Base-by-base conservation (phyloP, 2,888 invertebrate species). In the Drosophila heteroneura region DNA sequence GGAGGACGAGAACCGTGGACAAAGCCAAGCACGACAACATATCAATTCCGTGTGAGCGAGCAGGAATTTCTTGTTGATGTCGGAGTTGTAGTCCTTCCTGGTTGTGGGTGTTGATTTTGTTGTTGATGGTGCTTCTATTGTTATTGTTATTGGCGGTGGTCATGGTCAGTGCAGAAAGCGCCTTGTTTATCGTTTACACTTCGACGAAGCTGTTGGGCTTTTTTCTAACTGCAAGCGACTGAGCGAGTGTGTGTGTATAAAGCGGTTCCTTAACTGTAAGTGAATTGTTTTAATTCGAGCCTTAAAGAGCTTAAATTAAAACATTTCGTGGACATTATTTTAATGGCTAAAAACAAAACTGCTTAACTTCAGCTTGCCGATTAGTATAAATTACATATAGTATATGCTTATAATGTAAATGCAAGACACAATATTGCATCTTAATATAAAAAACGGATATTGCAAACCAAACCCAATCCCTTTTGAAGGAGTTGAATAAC, bases 31-130 rank as follows among this genome's bases (percentile, higher is more conserved):
- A 65, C 65, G 65, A 75, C 80, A 64, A 75, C 85, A 81, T 83
- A 85, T 89, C 89, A 89, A 88, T 88, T 89, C 87, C 86, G 75
- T 85, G 77, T 87, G 85, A 88, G 61, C 75, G 86, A 70, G 68
- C 77, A 69, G 68, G 66, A 67, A 79, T 80, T 77, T 75, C 84
- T 83, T 74, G 76, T 79, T 75, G 73, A 67, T 74, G 70, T 61
- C 26, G 60, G 62, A 71, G 60, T 67, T 73, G 67, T 71, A 65
- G 70, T 73, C 59, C 49, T 52, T 41, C 49, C 37, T 30, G 7
- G 12, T 28, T 39, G 28, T 54, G 44, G 30, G 22, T 32, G 26
- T 41, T 66, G 28, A 44, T 53, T 52, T 19, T 22, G 39, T 19
- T 58, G 32, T 28, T 32, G n/a, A 26, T 53, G 26, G 56, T 63